Conservation (phyloP, 2,113 vertebrate species). For the Xiphophorus hellerii region DNA sequence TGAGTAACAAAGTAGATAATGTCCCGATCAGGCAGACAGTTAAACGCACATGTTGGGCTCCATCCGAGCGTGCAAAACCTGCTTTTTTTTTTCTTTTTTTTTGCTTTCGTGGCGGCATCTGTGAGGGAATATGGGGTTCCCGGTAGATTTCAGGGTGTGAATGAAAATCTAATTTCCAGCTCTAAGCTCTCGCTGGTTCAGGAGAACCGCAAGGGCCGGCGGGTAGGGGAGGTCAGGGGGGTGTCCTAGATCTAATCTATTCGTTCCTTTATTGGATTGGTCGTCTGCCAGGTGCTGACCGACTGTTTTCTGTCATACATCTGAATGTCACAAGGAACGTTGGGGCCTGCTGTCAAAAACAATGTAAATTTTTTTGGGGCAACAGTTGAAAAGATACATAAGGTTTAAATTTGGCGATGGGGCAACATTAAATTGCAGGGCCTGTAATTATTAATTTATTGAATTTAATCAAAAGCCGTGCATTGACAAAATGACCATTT, state of each 20-base stretch:
- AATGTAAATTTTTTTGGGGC: not conserved
- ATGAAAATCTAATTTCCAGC: conserved; percentile 77
- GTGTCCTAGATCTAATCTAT: conserved; percentile 66
- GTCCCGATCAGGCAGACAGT: conserved; percentile 31
- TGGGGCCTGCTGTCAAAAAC: conserved; percentile 14
- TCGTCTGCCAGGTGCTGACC: conserved; percentile 62
- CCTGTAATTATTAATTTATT: too few relatives aligned
- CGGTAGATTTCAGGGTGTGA: conserved; percentile 68
- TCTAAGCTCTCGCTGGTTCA: conserved; percentile 50
- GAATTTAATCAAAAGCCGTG: too few relatives aligned
- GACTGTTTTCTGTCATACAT: conserved; percentile 55
- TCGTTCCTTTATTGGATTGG: conserved; percentile 62
- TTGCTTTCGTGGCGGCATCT: conserved; percentile 25
- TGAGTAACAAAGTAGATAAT: conserved; percentile 23
- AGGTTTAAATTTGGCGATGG: not conserved
- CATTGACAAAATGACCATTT: too few relatives aligned
- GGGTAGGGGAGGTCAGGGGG: conserved; percentile 19
- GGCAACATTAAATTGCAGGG: too few relatives aligned
- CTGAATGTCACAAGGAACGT: conserved; percentile 24
- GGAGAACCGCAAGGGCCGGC: conserved; percentile 20
- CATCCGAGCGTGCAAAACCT: conserved; percentile 12
- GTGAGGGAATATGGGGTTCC: conserved; percentile 46
- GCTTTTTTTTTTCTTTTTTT: not conserved
- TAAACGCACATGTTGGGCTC: conserved; percentile 27
- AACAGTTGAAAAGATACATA: not conserved